Evolutionary conservation across 2,888 invertebrate species (phyloP), one percentile per base, ranked within the genome.

Genomic region (Catocala nupta): DNA sequence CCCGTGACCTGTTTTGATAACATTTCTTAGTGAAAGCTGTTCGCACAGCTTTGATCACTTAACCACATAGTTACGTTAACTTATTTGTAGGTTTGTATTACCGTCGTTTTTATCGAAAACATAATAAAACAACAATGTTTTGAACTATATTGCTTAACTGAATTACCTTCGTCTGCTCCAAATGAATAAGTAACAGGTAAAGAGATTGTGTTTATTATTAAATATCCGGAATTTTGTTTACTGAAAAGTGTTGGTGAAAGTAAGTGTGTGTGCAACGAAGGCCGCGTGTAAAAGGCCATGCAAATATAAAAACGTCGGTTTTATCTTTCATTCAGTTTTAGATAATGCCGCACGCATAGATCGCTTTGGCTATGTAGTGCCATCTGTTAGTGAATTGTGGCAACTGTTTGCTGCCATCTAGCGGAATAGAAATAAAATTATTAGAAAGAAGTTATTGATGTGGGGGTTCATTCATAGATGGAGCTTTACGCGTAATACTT

Each of bases 161-260:
- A 85, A 81, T 87, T 84, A 85, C 90, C 89, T 91, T 91, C 88
- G 60, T 80, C 72, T 70, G 73, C 70, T 80, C 73, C 77, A 86
- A 88, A 86, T 82, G 70, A 71, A 81, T 77, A 73, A 82, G 87
- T 84, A 84, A 88, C 77, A 83, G 83, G 86, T 73, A 81, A 88
- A 88, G 86, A 87, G 87, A 90, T 85, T 90, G 86, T 87, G 71
- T 77, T 78, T 81, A 75, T 60, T 70, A 76, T 66, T 71, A 78
- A 82, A 81, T 90, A 89, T 90, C 90, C 90, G 89, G 85, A 86
- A 85, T 84, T 84, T 76, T 85, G 85, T 89, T 89, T 86, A 86
- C 83, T 84, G 82, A 88, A 87, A 86, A 83, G 74, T 79, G 60
- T 77, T 71, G 75, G 90, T 89, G 90, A 93, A 92, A 93, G 91